These are phyloP conservation scores for Deilephila porcellus DNA, from an alignment of 2,888 invertebrate species.

Conservation along the genomic window DNA sequence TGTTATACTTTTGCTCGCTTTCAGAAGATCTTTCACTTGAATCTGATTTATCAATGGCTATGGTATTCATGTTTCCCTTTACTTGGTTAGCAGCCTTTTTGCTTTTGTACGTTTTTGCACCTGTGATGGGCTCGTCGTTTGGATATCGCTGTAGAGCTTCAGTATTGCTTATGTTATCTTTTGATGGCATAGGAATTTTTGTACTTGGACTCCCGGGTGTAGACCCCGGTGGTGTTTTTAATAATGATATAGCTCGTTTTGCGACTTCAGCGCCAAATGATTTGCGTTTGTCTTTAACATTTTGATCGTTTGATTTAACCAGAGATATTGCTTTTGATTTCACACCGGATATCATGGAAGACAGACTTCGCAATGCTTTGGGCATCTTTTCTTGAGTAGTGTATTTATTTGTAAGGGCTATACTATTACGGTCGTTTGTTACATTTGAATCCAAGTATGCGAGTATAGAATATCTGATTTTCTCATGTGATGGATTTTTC, in stretches of 20 bases:
- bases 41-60: slow-evolving; percentile 40
- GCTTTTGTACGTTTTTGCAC: background rate
- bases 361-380: slow-evolving; percentile 64
- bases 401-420: slow-evolving; percentile 54
- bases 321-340: slow-evolving; percentile 82
- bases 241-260: slow-evolving; percentile 61
- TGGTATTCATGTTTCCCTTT: slow-evolving; percentile 36
- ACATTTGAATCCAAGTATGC: slow-evolving; percentile 73
- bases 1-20: slow-evolving; percentile 56
- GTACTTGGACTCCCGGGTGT: slow-evolving; percentile 55
- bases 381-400: slow-evolving; percentile 62
- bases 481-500: slow-evolving; percentile 79
- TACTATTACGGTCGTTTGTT: slow-evolving; percentile 49
- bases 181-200: slow-evolving; percentile 40
- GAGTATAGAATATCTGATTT: slow-evolving; percentile 74
- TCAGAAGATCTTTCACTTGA: slow-evolving; percentile 54
- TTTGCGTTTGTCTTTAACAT: slow-evolving; percentile 53
- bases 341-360: slow-evolving; percentile 80
- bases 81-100: slow-evolving; percentile 1
- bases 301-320: slow-evolving; percentile 71
- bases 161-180: slow-evolving; percentile 33
- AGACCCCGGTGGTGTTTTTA: slow-evolving; percentile 71
- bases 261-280: slow-evolving; percentile 56
- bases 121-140: background rate
- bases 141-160: background rate